Percentiles rank a stretch among this genome's conserved stretches.
Evolutionary conservation across 2,888 invertebrate species (phyloP).

Genomic region (Apoderus coryli): DNA sequence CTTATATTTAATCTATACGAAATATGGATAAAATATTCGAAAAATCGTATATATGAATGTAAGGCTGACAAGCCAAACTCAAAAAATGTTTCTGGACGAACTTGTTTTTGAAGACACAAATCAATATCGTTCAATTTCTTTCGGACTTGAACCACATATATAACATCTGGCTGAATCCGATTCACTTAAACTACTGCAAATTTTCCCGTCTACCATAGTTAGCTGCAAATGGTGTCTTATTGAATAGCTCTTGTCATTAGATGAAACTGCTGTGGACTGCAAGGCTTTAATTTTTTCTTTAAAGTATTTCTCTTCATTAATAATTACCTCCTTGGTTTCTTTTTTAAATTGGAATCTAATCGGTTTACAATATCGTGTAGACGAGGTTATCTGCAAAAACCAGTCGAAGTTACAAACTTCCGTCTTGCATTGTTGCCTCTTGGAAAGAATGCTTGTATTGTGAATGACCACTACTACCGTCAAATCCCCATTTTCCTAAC

Average conservation of each 20-base stretch:
- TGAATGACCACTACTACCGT: background rate
- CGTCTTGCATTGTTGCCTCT: too few species aligned
- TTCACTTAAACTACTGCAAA: constrained; percentile 1
- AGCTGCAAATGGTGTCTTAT: constrained; percentile 5
- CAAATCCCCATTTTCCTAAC: constrained; percentile 3
- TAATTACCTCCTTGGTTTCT: constrained; percentile 4
- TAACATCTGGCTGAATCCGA: constrained; percentile 6
- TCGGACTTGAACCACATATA: constrained; percentile 5
- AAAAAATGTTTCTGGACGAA: background rate
- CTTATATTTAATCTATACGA: background rate
- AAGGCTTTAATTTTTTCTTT: constrained; percentile 2
- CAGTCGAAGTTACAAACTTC: too few species aligned
- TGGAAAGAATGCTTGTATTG: too few species aligned
- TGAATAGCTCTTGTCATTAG: too few species aligned
- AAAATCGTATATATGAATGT: background rate
- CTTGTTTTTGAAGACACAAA: too few species aligned
- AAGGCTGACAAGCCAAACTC: constrained; percentile 1
- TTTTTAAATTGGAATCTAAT: constrained; percentile 4
- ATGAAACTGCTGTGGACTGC: constrained; percentile 5
- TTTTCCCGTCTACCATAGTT: constrained; percentile 4
- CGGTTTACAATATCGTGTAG: constrained; percentile 1
- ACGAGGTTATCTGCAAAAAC: too few species aligned
- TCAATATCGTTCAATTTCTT: constrained; percentile 10
- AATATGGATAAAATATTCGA: constrained; percentile 1
- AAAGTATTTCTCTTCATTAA: constrained; percentile 3